Percentiles rank a stretch among this genome's conserved stretches.
Evolutionary conservation across 1,140 invertebrate species (phyloP).

Genomic region (Eriosoma lanigerum): DNA sequence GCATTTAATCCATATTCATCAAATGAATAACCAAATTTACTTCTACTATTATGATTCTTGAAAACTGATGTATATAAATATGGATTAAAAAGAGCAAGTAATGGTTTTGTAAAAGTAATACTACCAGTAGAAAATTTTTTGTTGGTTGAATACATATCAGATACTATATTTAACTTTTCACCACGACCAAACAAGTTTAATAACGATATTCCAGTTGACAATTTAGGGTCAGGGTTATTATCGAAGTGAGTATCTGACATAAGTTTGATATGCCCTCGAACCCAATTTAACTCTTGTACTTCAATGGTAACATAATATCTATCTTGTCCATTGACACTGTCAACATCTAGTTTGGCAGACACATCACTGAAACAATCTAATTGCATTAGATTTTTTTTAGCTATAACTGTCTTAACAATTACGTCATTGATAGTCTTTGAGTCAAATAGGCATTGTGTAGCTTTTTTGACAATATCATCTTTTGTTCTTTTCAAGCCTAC

Average conservation of each 20-base stretch:
- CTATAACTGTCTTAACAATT: not conserved
- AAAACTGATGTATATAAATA: conserved; percentile 29
- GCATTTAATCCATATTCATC: conserved; percentile 23
- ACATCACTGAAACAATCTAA: conserved; percentile 29
- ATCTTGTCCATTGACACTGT: conserved; percentile 9
- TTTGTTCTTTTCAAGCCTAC: conserved; percentile 51
- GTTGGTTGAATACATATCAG: conserved; percentile 33
- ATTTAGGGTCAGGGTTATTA: conserved; percentile 22
- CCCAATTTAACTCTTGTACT: conserved; percentile 29
- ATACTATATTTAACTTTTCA: conserved; percentile 32
- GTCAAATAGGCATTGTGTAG: conserved; percentile 30
- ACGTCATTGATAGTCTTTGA: conserved; percentile 22
- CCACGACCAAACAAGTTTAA: conserved; percentile 35
- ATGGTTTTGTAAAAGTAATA: conserved; percentile 32
- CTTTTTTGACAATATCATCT: conserved; percentile 51
- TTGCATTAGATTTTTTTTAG: conserved; percentile 15
- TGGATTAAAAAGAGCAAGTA: conserved; percentile 20
- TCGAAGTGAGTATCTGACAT: conserved; percentile 9
- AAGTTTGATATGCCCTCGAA: conserved; percentile 19
- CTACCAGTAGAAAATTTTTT: conserved; percentile 42
- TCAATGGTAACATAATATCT: conserved; percentile 31
- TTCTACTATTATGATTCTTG: conserved; percentile 29
- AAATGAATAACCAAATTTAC: conserved; percentile 34
- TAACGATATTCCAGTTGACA: conserved; percentile 34
- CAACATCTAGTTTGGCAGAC: conserved; percentile 10